A percentile compares a stretch with the other conserved stretches of the same genome.
These are phyloP conservation scores for Coptodon rendalli DNA, from an alignment of 2,113 vertebrate species.

Conservation along the genomic window DNA sequence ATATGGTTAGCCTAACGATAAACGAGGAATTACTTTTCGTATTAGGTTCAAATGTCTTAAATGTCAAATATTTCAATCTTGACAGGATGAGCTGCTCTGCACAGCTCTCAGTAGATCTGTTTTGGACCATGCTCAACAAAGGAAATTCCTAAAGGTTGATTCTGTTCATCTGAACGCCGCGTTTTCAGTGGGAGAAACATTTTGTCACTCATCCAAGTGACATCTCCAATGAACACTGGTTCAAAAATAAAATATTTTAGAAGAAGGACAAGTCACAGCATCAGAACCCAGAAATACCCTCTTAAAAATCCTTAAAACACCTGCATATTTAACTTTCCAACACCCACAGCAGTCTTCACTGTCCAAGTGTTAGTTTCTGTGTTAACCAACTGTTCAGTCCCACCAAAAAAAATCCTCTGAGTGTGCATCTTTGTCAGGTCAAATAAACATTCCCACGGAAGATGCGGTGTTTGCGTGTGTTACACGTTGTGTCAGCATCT, in stretches of 20 bases:
- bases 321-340: background rate
- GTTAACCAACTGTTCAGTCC: background rate
- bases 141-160: background rate
- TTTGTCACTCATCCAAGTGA: background rate
- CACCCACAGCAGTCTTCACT: background rate
- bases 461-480: slow-evolving; percentile 18
- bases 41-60: background rate
- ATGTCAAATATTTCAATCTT: background rate
- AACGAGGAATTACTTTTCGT: background rate
- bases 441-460: slow-evolving; percentile 47
- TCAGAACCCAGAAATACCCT: background rate
- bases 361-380: background rate
- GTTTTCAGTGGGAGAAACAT: background rate
- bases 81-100: background rate
- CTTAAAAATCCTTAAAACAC: background rate
- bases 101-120: background rate
- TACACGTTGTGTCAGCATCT: slow-evolving; percentile 33
- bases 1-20: background rate
- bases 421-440: slow-evolving; percentile 37
- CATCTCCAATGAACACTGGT: background rate
- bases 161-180: background rate
- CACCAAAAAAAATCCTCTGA: background rate
- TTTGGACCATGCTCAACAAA: background rate
- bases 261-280: background rate
- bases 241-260: background rate